Evolutionary conservation across 1,140 invertebrate species (phyloP).

Genomic region (Dolichoris vasculosae): DNA sequence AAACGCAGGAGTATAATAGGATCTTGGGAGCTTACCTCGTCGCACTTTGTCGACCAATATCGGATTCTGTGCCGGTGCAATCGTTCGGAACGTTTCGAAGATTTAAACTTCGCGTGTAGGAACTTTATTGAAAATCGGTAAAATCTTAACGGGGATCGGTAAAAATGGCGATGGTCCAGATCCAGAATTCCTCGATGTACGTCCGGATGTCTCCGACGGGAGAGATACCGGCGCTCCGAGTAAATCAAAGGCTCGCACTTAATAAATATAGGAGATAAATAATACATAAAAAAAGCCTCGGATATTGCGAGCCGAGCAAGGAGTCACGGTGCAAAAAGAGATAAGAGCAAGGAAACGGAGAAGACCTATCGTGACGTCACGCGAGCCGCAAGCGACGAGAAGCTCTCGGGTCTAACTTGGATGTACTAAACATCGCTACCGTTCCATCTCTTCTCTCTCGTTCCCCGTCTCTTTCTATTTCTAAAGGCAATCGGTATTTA

Average conservation of each 20-base stretch:
- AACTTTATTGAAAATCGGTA: no score
- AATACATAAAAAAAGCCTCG: background rate
- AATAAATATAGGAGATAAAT: background rate
- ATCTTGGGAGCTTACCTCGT: background rate
- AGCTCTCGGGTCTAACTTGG: background rate
- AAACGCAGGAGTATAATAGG: background rate
- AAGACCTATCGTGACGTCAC: slow-evolving; percentile 18
- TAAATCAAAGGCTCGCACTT: background rate
- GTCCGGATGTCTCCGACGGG: background rate
- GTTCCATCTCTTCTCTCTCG: background rate
- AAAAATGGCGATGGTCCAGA: no score
- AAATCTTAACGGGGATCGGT: no score
- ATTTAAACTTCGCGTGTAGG: no score
- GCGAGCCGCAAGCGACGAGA: background rate
- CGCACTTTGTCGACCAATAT: no score
- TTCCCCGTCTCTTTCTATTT: background rate
- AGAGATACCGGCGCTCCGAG: background rate
- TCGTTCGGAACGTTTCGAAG: no score
- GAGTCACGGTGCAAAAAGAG: background rate
- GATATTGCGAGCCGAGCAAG: background rate
- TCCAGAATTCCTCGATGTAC: no score
- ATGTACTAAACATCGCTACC: slow-evolving; percentile 21
- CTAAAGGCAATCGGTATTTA: background rate
- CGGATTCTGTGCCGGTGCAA: no score
- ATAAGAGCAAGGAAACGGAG: no score